Evolutionary conservation across 2,797 vertebrate species (phyloP).

Genomic region (Euthynnus affinis): DNA sequence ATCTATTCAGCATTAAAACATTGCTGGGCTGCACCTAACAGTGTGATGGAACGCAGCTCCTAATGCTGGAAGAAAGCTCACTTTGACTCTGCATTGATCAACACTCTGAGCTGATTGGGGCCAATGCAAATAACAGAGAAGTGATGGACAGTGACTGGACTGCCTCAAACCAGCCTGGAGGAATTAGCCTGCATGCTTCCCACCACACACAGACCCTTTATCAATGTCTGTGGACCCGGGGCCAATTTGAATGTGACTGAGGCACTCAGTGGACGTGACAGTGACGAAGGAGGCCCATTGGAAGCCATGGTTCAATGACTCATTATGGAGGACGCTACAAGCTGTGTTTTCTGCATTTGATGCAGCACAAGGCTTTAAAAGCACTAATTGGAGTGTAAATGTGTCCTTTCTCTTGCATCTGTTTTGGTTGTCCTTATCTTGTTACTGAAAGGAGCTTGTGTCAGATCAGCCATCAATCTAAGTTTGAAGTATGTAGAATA

Average conservation of each 20-base stretch:
- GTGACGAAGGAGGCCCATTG: constrained; percentile 79
- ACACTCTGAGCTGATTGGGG: constrained; percentile 70
- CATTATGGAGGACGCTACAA: constrained; percentile 72
- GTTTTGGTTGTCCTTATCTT: constrained; percentile 71
- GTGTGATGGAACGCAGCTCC: constrained; percentile 63
- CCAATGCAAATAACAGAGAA: constrained; percentile 73
- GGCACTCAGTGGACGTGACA: constrained; percentile 78
- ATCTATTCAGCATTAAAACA: constrained; percentile 17
- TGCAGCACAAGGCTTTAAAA: constrained; percentile 69
- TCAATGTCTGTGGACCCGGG: constrained; percentile 76
- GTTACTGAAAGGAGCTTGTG: constrained; percentile 55
- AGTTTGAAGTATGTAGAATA: constrained; percentile 40
- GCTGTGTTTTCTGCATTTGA: constrained; percentile 73
- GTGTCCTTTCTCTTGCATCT: constrained; percentile 69
- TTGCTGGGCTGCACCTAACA: constrained; percentile 16
- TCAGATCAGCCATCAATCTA: constrained; percentile 58
- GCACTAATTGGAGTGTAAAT: constrained; percentile 80
- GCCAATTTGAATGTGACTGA: constrained; percentile 79
- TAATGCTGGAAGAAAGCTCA: constrained; percentile 75
- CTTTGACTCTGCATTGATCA: constrained; percentile 80
- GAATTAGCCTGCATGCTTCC: constrained; percentile 62
- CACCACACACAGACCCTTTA: constrained; percentile 64
- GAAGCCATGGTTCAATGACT: constrained; percentile 78
- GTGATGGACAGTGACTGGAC: constrained; percentile 73
- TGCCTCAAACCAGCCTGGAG: constrained; percentile 55